Percentiles rank a stretch among this genome's conserved stretches.
Evolutionary conservation across 2,797 vertebrate genomes (phyloP).

Genomic region (Tinamus major): DNA sequence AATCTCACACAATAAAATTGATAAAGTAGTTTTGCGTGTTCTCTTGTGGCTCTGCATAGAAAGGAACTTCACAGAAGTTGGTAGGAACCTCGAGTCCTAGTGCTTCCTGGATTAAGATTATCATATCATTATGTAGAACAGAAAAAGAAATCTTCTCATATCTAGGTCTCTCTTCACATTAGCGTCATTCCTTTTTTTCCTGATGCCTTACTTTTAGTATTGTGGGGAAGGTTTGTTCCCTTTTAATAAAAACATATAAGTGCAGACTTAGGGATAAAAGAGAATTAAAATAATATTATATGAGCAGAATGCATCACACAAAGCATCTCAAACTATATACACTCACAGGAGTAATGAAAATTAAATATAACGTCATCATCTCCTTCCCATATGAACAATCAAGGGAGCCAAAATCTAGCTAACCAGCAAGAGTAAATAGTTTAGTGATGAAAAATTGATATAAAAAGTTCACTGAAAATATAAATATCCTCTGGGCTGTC

Average conservation of each 20-base stretch:
- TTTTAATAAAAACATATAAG: constrained; percentile 68
- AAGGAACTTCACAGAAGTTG: not conserved
- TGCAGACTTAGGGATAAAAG: constrained; percentile 54
- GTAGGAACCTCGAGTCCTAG: not conserved
- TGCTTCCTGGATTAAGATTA: not conserved
- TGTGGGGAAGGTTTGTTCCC: not conserved
- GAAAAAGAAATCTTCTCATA: not conserved
- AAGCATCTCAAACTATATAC: constrained; percentile 42
- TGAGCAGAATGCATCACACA: constrained; percentile 34
- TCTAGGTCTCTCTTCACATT: not conserved
- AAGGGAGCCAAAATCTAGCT: constrained; percentile 69
- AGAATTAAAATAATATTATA: constrained; percentile 59
- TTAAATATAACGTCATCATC: constrained; percentile 66
- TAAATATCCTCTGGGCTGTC: constrained; percentile 76
- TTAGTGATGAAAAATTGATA: constrained; percentile 73
- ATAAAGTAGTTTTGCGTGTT: not conserved
- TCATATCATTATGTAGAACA: not conserved
- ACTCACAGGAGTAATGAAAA: constrained; percentile 71
- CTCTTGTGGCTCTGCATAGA: not conserved
- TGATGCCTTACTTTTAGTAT: not conserved
- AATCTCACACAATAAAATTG: not conserved
- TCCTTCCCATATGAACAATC: constrained; percentile 73
- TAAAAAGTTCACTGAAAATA: constrained; percentile 73
- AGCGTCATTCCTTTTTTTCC: not conserved
- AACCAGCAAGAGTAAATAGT: constrained; percentile 71